Evolutionary conservation across 2,113 vertebrate species (phyloP).

Genomic region (Bagarius yarrelli): DNA sequence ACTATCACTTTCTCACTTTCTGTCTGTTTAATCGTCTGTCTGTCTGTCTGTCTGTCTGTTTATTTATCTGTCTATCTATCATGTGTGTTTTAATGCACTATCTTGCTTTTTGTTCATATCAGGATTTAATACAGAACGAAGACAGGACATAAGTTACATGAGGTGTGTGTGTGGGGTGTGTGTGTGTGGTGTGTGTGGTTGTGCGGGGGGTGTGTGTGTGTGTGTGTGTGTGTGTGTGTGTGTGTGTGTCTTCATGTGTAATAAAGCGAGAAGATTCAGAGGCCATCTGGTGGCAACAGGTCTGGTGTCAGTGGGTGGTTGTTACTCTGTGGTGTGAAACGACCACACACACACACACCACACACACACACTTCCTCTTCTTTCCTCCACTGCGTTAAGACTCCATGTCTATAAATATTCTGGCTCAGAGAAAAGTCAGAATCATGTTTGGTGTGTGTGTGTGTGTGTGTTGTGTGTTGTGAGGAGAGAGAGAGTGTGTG

Average conservation of each 20-base stretch:
- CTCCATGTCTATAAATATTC: too few species aligned
- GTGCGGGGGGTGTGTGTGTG: constrained; percentile 14
- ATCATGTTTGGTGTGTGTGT: too few species aligned
- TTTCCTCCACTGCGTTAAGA: too few species aligned
- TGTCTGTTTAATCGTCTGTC: background rate
- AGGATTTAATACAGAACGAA: constrained; percentile 47
- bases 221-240: constrained; percentile 24
- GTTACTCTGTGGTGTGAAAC: constrained; percentile 52
- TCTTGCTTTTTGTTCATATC: background rate
- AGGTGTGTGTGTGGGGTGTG: constrained; percentile 7
- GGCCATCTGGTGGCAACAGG: constrained; percentile 72
- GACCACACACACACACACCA: constrained; percentile 34
- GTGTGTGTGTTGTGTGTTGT: too few species aligned
- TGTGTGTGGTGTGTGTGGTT: constrained; percentile 15
- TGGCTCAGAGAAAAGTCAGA: too few species aligned
- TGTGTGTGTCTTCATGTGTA: too few species aligned
- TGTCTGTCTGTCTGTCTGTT: background rate
- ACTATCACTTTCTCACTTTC: constrained; percentile 10
- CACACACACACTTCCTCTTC: too few species aligned
- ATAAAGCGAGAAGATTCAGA: constrained; percentile 37
- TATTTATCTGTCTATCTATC: too few species aligned
- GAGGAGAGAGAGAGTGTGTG: too few species aligned
- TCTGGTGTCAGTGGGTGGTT: constrained; percentile 65
- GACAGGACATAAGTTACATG: constrained; percentile 39
- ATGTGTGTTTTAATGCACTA: too few species aligned